These are phyloP conservation scores for Cryptocephalus primarius DNA, from an alignment of 2,888 invertebrate genomes.

Conservation along the genomic window DNA sequence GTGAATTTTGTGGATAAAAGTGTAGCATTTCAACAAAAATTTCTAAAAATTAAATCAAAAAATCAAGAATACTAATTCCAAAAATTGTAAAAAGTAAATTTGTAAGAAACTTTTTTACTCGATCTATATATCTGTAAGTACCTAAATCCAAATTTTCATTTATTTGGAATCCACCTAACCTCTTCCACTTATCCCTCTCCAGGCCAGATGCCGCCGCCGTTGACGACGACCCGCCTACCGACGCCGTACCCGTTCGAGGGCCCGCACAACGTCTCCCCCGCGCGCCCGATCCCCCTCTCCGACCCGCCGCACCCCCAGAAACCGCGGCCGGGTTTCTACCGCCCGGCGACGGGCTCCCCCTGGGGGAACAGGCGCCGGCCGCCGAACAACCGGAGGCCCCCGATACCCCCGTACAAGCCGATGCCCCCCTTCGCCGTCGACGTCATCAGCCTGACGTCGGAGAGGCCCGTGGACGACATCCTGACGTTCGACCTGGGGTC, in stretches of 20 bases:
- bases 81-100: no score
- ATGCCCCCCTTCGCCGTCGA: conserved; percentile 41
- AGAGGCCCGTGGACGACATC: conserved; percentile 32
- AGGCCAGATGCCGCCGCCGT: conserved; percentile 40
- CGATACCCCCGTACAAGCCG: conserved; percentile 54
- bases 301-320: conserved; percentile 56
- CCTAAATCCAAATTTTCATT: no score
- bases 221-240: conserved; percentile 42
- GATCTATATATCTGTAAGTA: no score
- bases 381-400: conserved; percentile 43
- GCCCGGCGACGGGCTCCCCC: conserved; percentile 49
- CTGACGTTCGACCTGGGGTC: conserved; percentile 31
- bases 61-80: no score
- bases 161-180: no score
- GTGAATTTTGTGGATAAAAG: no score
- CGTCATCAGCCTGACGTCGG: conserved; percentile 30
- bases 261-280: conserved; percentile 45
- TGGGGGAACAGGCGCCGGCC: conserved; percentile 44
- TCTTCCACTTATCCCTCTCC: background rate
- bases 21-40: no score
- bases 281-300: conserved; percentile 52
- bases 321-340: conserved; percentile 40
- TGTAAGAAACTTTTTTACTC: no score
- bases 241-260: conserved; percentile 71
- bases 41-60: no score